A percentile compares a stretch with the other conserved stretches of the same genome.
phyloP scores from a whole-genome alignment of 1,140 invertebrate genomes.

The Pseudomyrmex concolor region DNA sequence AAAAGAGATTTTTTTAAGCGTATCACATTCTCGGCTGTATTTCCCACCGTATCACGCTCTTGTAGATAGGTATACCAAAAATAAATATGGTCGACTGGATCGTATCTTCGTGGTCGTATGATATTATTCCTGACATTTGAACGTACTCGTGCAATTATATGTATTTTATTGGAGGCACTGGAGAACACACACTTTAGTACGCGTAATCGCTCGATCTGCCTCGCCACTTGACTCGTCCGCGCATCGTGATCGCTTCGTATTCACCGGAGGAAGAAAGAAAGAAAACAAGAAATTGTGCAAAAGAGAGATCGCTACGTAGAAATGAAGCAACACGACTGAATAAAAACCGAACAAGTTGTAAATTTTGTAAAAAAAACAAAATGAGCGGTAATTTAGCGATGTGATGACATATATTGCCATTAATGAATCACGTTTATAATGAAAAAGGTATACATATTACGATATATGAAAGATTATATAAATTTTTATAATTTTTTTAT shows the following conservation, averaged over 20 bases:
- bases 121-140: constrained; percentile 69
- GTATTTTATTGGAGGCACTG: constrained; percentile 78
- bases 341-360: constrained; percentile 42
- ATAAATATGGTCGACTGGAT: constrained; percentile 62
- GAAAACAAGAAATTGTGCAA: neutral
- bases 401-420: constrained; percentile 15
- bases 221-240: constrained; percentile 59
- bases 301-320: constrained; percentile 18
- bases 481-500: neutral
- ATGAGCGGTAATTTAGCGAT: constrained; percentile 14
- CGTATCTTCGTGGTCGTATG: constrained; percentile 62
- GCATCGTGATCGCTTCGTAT: constrained; percentile 45
- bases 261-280: constrained; percentile 48
- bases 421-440: constrained; percentile 40
- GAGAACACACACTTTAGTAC: constrained; percentile 71
- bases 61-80: constrained; percentile 19
- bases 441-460: neutral
- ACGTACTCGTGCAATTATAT: constrained; percentile 79
- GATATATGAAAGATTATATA: constrained; percentile 21
- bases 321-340: neutral
- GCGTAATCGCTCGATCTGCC: constrained; percentile 80
- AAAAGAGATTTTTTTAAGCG: neutral
- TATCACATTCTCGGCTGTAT: no score
- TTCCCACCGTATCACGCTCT: neutral
- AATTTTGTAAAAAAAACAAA: constrained; percentile 34